Base-by-base conservation (phyloP, 2,888 invertebrate genomes). In the Beris morrisii region DNA sequence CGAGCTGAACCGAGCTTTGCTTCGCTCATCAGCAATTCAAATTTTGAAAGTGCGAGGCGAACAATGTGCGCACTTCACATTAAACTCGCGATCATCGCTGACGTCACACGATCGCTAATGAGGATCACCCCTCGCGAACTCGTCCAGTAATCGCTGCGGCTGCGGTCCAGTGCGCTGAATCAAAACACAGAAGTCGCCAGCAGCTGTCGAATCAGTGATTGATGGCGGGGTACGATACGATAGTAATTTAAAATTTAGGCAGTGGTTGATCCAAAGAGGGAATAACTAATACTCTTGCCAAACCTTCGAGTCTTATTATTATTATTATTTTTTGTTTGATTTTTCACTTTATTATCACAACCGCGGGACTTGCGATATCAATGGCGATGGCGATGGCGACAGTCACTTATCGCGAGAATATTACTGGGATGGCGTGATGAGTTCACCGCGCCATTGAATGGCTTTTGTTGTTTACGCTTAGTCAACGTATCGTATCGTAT, bases 361-460 rank as follows among this genome's bases (percentile, higher is more conserved):
- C 38, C 38, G 38, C 65, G 56, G 31, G 56, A 48, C 32, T n/a
- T 6, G 31, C 56, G 46, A 65, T 65, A 56, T 57, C 55, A 57
- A 57, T 22, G 45, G 64, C 48, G 9, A 32, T 32, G 5, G 7
- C 4, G 5, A 9, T 9, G 38, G 38, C 38, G 38, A 38, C 38
- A 38, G 38, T 5, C 38, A 43, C 56, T 65, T 65, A 65, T 65
- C 65, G 57, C 38, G 38, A 22, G 22, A 22, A 22, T 22, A 22
- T 22, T 55, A 13, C n/a, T 22, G 55, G 64, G 56, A 67, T 64
- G 67, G 67, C 64, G 67, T 67, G 67, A 67, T 64, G 64, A 67
- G 67, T 67, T 64, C 67, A 66, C 57, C 56, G 52, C 65, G 50
- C 4, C 15, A 7, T 50, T 15, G 50, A 22, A 50, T 50, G 12